Percentiles rank a stretch among this genome's conserved stretches.
Conservation (phyloP, 2,888 invertebrate species). For the Meiosimyza decipiens region DNA sequence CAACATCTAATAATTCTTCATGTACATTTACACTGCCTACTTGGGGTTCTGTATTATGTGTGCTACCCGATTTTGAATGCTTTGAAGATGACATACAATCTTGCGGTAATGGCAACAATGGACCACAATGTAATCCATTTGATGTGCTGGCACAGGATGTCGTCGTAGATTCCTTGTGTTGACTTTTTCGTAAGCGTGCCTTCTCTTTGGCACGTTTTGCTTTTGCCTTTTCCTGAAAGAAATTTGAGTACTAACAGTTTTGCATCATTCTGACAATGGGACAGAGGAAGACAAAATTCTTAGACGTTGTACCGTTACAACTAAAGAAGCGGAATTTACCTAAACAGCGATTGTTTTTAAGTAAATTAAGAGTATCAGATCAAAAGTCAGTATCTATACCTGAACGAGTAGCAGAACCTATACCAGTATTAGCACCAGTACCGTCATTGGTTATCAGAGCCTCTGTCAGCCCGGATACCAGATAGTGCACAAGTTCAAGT, state of each 20-base stretch:
- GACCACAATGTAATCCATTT: slow-evolving; percentile 60
- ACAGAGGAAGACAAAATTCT: too few species aligned
- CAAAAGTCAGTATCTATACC: too few species aligned
- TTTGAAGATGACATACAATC: slow-evolving; percentile 55
- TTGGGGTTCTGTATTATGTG: slow-evolving; percentile 21
- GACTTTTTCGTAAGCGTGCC: slow-evolving; percentile 74
- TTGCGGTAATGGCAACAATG: slow-evolving; percentile 59
- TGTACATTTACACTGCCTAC: slow-evolving; percentile 7
- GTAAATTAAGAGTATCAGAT: too few species aligned
- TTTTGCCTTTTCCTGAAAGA: slow-evolving; percentile 74
- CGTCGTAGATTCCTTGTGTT: slow-evolving; percentile 56
- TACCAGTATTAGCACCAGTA: too few species aligned
- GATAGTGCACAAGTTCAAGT: too few species aligned
- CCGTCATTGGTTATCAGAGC: too few species aligned
- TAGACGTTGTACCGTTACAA: too few species aligned
- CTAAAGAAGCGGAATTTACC: too few species aligned
- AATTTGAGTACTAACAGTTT: slow-evolving; percentile 24
- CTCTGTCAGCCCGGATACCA: too few species aligned
- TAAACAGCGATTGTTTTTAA: too few species aligned
- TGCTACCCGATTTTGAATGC: slow-evolving; percentile 38
- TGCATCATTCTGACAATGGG: too few species aligned
- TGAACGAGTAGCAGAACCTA: too few species aligned
- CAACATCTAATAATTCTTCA: slow-evolving; percentile 57
- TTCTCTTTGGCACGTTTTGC: slow-evolving; percentile 77
- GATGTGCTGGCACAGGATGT: slow-evolving; percentile 39